Evolutionary conservation across 2,888 invertebrate genomes (phyloP).

Genomic region (Lasius platythorax): DNA sequence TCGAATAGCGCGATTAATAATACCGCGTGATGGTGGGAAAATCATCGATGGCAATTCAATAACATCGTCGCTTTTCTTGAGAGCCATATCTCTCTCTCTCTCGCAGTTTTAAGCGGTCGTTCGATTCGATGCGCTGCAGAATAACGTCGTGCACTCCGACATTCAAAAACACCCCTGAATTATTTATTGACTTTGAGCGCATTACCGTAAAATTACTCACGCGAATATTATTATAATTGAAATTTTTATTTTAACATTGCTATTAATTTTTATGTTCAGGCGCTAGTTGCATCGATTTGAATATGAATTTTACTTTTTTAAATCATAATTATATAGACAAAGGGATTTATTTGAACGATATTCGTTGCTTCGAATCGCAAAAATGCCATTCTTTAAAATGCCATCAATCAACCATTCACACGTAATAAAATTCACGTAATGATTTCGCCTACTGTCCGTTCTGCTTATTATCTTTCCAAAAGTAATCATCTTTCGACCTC

Average conservation of each 20-base stretch:
- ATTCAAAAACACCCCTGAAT: not conserved
- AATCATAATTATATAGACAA: not conserved
- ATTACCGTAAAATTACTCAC: not conserved
- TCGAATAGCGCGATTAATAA: constrained; percentile 26
- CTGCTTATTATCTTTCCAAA: constrained; percentile 10
- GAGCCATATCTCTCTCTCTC: not conserved
- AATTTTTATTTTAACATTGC: not conserved
- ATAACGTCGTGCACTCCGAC: not conserved
- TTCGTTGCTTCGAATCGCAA: not conserved
- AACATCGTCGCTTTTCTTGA: not conserved
- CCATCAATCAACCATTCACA: constrained; percentile 29
- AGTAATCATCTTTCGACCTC: constrained; percentile 8
- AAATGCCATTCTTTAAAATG: not conserved
- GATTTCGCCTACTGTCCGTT: constrained; percentile 20
- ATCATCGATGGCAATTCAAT: constrained; percentile 41
- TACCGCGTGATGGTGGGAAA: not conserved
- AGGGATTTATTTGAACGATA: not conserved
- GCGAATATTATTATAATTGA: not conserved
- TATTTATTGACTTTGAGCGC: not conserved
- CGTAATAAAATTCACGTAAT: constrained; percentile 21
- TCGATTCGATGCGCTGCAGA: constrained; percentile 51
- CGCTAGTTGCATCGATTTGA: not conserved
- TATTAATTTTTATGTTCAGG: not conserved
- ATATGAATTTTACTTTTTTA: not conserved
- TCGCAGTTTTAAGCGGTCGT: not conserved